phyloP scores from a whole-genome alignment of 2,888 invertebrate species.

The Drosophila meridionalis region DNA sequence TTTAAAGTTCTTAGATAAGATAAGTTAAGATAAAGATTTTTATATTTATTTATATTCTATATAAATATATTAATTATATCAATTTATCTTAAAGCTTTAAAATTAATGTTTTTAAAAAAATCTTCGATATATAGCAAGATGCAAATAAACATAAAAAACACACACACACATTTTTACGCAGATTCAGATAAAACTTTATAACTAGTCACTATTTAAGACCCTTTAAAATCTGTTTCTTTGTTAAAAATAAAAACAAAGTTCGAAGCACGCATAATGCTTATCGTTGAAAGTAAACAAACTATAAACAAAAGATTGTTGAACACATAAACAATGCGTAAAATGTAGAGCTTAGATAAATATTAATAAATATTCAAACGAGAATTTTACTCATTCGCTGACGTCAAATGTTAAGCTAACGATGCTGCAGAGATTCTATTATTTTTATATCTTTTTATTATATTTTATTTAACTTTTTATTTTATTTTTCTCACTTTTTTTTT shows the following conservation, averaged over 20 bases:
- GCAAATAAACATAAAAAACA: neutral
- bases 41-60: too few species aligned
- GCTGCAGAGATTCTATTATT: constrained; percentile 34
- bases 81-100: neutral
- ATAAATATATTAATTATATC: neutral
- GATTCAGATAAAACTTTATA: neutral
- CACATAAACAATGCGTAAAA: constrained; percentile 39
- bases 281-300: constrained; percentile 12
- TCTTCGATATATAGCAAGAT: too few species aligned
- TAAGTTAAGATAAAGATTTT: too few species aligned
- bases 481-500: constrained; percentile 14
- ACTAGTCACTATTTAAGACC: neutral
- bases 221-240: neutral
- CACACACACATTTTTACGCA: neutral
- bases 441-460: constrained; percentile 10
- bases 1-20: too few species aligned
- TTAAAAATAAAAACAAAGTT: neutral
- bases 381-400: constrained; percentile 16
- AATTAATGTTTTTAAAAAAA: too few species aligned
- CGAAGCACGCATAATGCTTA: constrained; percentile 5
- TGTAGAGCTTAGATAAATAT: constrained; percentile 36
- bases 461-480: constrained; percentile 16
- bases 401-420: constrained; percentile 12
- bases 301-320: constrained; percentile 14
- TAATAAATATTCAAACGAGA: constrained; percentile 52